Conservation (phyloP, 2,888 invertebrate species). For the Atethmia centrago region DNA sequence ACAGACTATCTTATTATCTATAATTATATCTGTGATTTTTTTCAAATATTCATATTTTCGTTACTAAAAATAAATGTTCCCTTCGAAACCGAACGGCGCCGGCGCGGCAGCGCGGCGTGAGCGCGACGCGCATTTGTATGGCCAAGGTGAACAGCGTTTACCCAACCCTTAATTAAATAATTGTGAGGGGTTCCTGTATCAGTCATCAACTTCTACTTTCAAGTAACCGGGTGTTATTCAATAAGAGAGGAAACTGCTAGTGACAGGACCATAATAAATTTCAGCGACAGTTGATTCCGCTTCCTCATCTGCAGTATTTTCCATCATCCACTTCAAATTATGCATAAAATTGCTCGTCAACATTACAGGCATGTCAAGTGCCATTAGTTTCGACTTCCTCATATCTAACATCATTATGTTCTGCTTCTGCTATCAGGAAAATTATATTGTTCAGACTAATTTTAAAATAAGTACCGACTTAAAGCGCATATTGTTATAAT, state of each 20-base stretch:
- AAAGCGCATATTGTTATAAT: not conserved
- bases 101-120: too few species aligned
- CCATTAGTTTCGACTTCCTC: conserved; percentile 59
- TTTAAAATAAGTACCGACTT: conserved; percentile 33
- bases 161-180: too few species aligned
- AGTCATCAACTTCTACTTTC: not conserved
- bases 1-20: too few species aligned
- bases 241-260: not conserved
- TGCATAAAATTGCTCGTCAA: conserved; percentile 50
- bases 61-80: too few species aligned
- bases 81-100: too few species aligned
- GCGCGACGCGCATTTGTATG: too few species aligned
- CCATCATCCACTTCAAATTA: conserved; percentile 36
- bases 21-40: too few species aligned
- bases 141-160: too few species aligned
- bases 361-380: conserved; percentile 47
- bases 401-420: conserved; percentile 46
- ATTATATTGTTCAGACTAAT: conserved; percentile 47
- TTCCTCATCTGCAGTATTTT: conserved; percentile 46
- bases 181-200: not conserved
- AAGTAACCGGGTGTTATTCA: not conserved
- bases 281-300: conserved; percentile 25
- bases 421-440: conserved; percentile 57
- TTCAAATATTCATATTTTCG: too few species aligned
- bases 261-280: conserved; percentile 19